Conservation (phyloP, 2,888 invertebrate species). For the Cataglyphis cursor region DNA sequence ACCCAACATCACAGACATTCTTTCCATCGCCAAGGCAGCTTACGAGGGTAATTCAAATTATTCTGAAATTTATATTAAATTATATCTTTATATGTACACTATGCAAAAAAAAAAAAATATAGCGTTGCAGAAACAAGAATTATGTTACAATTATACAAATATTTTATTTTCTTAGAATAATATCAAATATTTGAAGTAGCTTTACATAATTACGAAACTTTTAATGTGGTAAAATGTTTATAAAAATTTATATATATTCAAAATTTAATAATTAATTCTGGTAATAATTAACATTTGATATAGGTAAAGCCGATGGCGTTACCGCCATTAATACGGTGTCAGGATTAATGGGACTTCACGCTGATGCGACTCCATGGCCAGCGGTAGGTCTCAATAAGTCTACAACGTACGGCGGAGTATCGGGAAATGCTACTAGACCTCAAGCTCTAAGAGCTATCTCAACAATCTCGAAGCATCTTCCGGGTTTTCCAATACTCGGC, state of each 20-base stretch:
- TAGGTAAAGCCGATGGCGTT: slow-evolving; percentile 97
- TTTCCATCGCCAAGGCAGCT: slow-evolving; percentile 95
- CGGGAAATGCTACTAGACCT: slow-evolving; percentile 97
- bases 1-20: slow-evolving; percentile 98
- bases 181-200: neutral
- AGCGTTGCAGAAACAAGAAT: neutral
- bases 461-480: slow-evolving; percentile 93
- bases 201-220: neutral
- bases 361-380: slow-evolving; percentile 97
- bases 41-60: slow-evolving; percentile 90
- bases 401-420: slow-evolving; percentile 98
- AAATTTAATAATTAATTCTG: neutral
- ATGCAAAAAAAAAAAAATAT: neutral
- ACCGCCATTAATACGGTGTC: slow-evolving; percentile 99
- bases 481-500: slow-evolving; percentile 97
- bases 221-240: neutral
- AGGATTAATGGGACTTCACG: slow-evolving; percentile 95
- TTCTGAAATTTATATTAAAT: neutral
- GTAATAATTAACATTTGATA: neutral
- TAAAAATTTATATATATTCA: neutral
- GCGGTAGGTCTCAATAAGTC: slow-evolving; percentile 93
- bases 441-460: slow-evolving; percentile 97
- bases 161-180: slow-evolving; percentile 9
- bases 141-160: neutral
- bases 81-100: neutral